Evolutionary conservation across 2,113 vertebrate species (phyloP).

Genomic region (Sitta europaea): DNA sequence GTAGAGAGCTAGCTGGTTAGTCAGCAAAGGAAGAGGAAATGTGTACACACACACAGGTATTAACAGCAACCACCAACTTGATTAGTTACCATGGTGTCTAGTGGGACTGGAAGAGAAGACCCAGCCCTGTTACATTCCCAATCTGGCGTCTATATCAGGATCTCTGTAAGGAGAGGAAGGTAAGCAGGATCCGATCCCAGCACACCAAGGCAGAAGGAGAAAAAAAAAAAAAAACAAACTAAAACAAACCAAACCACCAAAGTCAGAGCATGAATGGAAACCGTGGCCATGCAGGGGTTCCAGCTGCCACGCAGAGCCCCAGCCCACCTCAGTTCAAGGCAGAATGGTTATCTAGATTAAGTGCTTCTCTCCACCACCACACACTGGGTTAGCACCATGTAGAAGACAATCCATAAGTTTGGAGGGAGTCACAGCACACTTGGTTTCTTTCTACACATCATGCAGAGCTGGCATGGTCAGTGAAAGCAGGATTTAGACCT

Average conservation of each 20-base stretch:
- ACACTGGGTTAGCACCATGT: conserved; percentile 31
- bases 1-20: conserved; percentile 49
- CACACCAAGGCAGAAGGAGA: conserved; percentile 57
- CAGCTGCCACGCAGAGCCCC: neutral
- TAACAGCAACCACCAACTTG: conserved; percentile 60
- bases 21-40: conserved; percentile 41
- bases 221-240: neutral
- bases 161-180: conserved; percentile 74
- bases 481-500: conserved; percentile 24
- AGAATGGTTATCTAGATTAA: conserved; percentile 34
- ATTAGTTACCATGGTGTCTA: conserved; percentile 80
- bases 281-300: conserved; percentile 62
- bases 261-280: conserved; percentile 61
- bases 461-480: conserved; percentile 39
- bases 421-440: neutral
- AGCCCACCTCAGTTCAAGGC: conserved; percentile 31
- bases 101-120: conserved; percentile 69
- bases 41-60: conserved; percentile 48
- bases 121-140: conserved; percentile 71
- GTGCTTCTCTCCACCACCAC: conserved; percentile 11
- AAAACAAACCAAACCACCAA: conserved; percentile 9
- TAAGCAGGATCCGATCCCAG: conserved; percentile 69
- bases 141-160: conserved; percentile 73
- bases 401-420: neutral
- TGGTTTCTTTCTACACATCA: neutral